Percentiles rank a stretch among this genome's conserved stretches.
phyloP scores from a whole-genome alignment of 2,888 invertebrate genomes.

The Oegoconia quadripuncta region DNA sequence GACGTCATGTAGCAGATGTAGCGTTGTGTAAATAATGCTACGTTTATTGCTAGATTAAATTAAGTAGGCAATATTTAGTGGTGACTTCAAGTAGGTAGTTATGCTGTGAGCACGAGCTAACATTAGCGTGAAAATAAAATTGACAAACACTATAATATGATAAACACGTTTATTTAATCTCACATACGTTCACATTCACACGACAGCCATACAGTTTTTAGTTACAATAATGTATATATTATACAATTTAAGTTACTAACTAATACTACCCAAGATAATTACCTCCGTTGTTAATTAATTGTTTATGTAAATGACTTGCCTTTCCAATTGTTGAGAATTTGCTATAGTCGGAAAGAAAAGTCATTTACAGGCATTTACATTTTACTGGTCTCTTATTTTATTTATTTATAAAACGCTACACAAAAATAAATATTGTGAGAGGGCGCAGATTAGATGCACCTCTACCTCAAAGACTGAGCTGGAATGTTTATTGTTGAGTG shows the following conservation, averaged over 20 bases:
- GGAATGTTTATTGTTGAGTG: constrained; percentile 65
- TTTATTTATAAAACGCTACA: constrained; percentile 6
- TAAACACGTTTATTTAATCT: constrained; percentile 71
- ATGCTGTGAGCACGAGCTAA: constrained; percentile 2
- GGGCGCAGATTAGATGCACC: too few species aligned
- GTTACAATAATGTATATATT: constrained; percentile 26
- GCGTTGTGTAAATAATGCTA: too few species aligned
- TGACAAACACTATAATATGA: constrained; percentile 54
- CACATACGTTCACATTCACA: constrained; percentile 48
- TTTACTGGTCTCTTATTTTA: constrained; percentile 4
- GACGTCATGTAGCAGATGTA: too few species aligned
- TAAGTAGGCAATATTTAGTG: neutral
- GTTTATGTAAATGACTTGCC: constrained; percentile 9
- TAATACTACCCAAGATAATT: constrained; percentile 10
- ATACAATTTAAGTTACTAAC: constrained; percentile 18
- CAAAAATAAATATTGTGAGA: constrained; percentile 45
- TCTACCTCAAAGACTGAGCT: constrained; percentile 38
- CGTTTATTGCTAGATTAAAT: too few species aligned
- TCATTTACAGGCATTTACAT: constrained; percentile 5
- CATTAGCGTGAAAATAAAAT: constrained; percentile 32
- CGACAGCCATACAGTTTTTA: constrained; percentile 49
- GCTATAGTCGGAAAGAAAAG: constrained; percentile 10
- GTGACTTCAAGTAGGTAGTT: constrained; percentile 3
- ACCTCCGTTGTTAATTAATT: constrained; percentile 2
- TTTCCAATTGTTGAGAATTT: constrained; percentile 8